Evolutionary conservation across 2,113 vertebrate genomes (phyloP), one percentile per base, ranked within the genome.

Genomic region (Stercorarius parasiticus): DNA sequence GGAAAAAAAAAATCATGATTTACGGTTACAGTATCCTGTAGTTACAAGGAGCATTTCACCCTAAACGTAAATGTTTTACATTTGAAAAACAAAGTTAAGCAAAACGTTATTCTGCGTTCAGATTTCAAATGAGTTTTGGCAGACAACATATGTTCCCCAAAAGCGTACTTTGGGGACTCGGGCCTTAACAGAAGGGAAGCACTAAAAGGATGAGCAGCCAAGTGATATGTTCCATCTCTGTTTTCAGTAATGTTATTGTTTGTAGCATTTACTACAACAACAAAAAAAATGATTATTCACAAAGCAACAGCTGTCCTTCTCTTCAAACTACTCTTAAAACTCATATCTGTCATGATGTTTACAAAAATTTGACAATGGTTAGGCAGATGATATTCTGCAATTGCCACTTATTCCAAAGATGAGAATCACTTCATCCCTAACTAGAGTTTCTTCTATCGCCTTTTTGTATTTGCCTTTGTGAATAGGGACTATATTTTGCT

Each of bases 301-400:
- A 89, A 91, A 82, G 69, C 53, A 91, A 94, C 94, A 95, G 61
- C 77, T 95, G 83, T 66, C 86, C 29, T 94, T 86, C 45, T 81
- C 72, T 65, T 73, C 83, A 93, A 61, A 72, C 34, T 65, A 50
- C 61, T 82, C 69, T 76, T 95, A 76, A 59, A 84, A 43, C 30
- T 61, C 65, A 49, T 59, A 25, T 84, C 88, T 91, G 40, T 53
- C 65, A 77, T 9, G 47, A 79, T 42, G 27, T 49, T 91, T 81
- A 80, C 69, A 87, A 58, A 80, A 81, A 62, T 59, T 36, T 81
- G 61, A 84, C 88, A 80, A 36, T 58, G 43, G 47, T 86, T 88
- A 79, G 27, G 76, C 61, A 89, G 38, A 78, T 26, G 19, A 88
- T 78, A 86, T n/a, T 86, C 67, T 59, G 32, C 29, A 62, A 47